These are phyloP conservation scores for Zalophus californianus DNA, from an alignment of 2,797 vertebrate species.

Conservation along the genomic window DNA sequence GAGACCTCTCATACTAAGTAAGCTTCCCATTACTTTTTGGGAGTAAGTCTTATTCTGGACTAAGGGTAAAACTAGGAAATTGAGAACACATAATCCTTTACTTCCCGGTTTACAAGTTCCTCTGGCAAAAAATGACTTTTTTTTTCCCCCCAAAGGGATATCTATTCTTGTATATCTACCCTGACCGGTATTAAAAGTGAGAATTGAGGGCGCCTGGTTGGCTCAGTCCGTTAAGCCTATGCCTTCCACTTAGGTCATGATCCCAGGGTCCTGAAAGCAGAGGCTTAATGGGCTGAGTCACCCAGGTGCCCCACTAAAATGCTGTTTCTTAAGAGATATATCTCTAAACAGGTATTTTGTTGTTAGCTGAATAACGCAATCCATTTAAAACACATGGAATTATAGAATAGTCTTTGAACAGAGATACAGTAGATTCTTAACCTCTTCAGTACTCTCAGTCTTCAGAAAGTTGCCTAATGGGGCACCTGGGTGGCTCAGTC, in stretches of 20 bases:
- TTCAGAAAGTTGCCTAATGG: background rate
- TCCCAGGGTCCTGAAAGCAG: too few relatives aligned
- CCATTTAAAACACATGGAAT: background rate
- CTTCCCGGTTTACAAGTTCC: background rate
- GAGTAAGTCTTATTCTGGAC: background rate
- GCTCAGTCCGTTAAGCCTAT: too few relatives aligned
- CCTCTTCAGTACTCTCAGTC: background rate
- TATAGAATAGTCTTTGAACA: background rate
- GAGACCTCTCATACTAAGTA: background rate
- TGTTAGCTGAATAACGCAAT: background rate
- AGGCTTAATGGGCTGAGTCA: background rate
- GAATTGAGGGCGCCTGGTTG: background rate
- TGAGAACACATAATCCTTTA: background rate
- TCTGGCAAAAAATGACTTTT: conserved; percentile 1
- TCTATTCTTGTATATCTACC: background rate
- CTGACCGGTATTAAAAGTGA: background rate
- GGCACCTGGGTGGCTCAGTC: background rate
- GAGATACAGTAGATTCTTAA: background rate
- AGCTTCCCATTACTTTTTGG: background rate
- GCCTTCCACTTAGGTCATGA: too few relatives aligned
- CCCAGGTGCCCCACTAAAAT: background rate
- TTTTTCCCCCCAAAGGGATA: background rate
- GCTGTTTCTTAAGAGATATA: background rate
- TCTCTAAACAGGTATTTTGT: background rate
- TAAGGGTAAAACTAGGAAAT: background rate